These are phyloP conservation scores for Pelodiscus sinensis DNA, from an alignment of 2,113 vertebrate species.

Conservation along the genomic window DNA sequence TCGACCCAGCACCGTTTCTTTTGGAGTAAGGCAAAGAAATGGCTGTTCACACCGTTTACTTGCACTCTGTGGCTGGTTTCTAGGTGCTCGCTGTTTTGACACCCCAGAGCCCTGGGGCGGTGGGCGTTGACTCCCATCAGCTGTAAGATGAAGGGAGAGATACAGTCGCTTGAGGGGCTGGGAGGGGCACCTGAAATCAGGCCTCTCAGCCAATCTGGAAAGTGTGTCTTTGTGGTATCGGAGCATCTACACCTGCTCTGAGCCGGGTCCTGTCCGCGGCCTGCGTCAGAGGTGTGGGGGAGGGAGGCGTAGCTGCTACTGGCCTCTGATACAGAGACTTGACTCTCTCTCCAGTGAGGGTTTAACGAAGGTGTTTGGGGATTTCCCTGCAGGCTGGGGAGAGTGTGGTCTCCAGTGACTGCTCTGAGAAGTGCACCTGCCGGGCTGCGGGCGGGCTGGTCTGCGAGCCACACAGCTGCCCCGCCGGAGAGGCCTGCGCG, in stretches of 20 bases:
- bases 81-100: background rate
- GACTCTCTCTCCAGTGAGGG: background rate
- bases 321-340: background rate
- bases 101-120: background rate
- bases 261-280: background rate
- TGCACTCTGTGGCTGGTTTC: background rate
- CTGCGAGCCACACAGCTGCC: slow-evolving; percentile 40
- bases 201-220: background rate
- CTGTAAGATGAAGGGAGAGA: background rate
- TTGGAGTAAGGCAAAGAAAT: background rate
- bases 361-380: background rate
- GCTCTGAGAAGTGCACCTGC: slow-evolving; percentile 56
- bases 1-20: background rate
- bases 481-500: background rate
- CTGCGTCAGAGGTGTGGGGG: too few species aligned
- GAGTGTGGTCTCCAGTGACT: slow-evolving; percentile 15
- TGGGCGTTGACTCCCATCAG: background rate
- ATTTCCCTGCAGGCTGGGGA: background rate
- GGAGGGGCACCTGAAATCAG: background rate
- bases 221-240: background rate
- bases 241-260: background rate
- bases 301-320: slow-evolving; percentile 70
- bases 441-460: background rate
- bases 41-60: background rate
- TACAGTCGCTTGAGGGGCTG: background rate